These are phyloP conservation scores for Craniophora ligustri DNA, from an alignment of 2,888 invertebrate species.

Conservation along the genomic window DNA sequence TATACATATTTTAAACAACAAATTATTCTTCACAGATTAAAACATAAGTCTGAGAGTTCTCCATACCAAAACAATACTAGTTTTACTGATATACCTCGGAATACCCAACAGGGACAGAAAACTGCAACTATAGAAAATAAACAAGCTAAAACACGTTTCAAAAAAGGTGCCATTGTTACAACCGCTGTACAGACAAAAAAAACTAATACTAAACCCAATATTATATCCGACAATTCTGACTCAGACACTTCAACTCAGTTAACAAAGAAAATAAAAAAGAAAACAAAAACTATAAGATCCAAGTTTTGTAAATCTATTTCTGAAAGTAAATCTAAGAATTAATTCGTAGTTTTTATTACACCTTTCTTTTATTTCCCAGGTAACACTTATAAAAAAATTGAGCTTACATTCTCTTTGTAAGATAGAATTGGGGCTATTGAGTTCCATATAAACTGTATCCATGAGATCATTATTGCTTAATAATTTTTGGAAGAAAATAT, in stretches of 20 bases:
- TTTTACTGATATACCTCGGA: slow-evolving; percentile 82
- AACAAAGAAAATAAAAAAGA: slow-evolving; percentile 82
- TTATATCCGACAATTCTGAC: slow-evolving; percentile 79
- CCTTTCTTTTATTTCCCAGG: not conserved
- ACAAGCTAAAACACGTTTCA: slow-evolving; percentile 84
- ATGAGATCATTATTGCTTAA: no score
- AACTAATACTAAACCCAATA: slow-evolving; percentile 62
- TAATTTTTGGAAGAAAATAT: no score
- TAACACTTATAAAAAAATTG: no score
- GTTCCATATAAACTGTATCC: no score
- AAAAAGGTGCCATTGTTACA: slow-evolving; percentile 89
- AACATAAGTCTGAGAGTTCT: slow-evolving; percentile 78
- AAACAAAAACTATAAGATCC: slow-evolving; percentile 73
- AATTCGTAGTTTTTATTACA: slow-evolving; percentile 24
- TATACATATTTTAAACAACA: not conserved
- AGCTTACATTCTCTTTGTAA: no score
- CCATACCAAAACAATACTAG: slow-evolving; percentile 77
- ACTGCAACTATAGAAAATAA: slow-evolving; percentile 62
- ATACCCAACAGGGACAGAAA: slow-evolving; percentile 68
- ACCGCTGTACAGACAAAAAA: slow-evolving; percentile 86
- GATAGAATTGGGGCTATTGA: no score
- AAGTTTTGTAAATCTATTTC: slow-evolving; percentile 70
- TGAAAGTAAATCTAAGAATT: slow-evolving; percentile 72
- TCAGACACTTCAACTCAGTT: slow-evolving; percentile 81
- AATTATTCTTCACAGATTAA: slow-evolving; percentile 69